phyloP scores from a whole-genome alignment of 2,113 vertebrate genomes.

The Bucco capensis region DNA sequence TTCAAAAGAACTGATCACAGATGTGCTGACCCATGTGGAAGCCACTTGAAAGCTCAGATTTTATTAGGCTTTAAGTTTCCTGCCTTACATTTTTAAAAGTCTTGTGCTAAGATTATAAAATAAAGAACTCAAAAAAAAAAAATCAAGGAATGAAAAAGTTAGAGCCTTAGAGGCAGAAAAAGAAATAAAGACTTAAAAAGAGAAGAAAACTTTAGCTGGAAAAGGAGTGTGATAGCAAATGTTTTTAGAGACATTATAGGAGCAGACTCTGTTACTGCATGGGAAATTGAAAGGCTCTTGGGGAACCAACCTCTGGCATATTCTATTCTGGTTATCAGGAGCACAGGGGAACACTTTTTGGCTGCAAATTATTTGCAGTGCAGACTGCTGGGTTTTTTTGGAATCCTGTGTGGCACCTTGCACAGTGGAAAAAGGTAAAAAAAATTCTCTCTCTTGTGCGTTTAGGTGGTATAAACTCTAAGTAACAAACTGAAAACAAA shows the following conservation, averaged over 20 bases:
- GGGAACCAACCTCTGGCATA: not conserved
- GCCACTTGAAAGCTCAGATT: not conserved
- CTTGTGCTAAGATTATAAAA: not conserved
- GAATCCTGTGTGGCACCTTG: fast-evolving
- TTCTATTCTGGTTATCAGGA: not conserved
- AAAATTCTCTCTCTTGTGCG: not conserved
- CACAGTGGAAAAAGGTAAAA: not conserved
- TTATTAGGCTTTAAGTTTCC: not conserved
- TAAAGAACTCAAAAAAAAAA: not conserved
- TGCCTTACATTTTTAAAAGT: not conserved
- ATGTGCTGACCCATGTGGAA: not conserved
- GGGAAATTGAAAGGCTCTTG: not conserved
- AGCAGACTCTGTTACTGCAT: not conserved
- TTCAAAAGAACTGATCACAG: not conserved
- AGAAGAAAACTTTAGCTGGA: not conserved
- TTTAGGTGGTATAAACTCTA: not conserved
- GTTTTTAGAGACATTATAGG: not conserved
- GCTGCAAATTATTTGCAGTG: not conserved
- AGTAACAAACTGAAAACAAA: not conserved
- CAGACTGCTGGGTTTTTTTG: not conserved
- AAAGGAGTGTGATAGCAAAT: not conserved
- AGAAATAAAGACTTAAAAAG: not conserved
- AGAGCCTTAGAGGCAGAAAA: not conserved
- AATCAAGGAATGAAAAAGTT: not conserved
- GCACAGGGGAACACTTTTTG: not conserved